Percentiles rank a stretch among this genome's conserved stretches.
phyloP scores from a whole-genome alignment of 2,888 invertebrate genomes.

The Disparrhopalites patrizii region DNA sequence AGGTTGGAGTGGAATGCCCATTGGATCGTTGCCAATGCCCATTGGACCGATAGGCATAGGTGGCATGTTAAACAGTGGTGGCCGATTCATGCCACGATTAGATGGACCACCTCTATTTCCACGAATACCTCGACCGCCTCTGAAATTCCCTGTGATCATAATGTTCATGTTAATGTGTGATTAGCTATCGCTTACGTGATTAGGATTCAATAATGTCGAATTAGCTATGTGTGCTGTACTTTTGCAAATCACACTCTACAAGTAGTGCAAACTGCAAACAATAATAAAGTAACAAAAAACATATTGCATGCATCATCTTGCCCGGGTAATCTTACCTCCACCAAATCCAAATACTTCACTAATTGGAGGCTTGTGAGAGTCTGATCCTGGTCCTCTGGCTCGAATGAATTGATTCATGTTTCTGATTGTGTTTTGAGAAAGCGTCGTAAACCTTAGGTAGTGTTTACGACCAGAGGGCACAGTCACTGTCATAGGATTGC shows the following conservation, averaged over 20 bases:
- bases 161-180: no score
- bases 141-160: constrained; percentile 13
- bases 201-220: neutral
- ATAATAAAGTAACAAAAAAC: neutral
- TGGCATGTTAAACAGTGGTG: constrained; percentile 8
- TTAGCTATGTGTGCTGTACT: neutral
- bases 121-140: constrained; percentile 18
- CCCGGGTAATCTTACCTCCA: neutral
- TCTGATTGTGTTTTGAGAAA: constrained; percentile 69
- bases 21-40: neutral
- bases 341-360: neutral
- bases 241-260: no score
- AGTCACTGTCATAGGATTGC: constrained; percentile 72
- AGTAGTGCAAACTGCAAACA: no score
- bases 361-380: no score
- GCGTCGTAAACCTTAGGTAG: constrained; percentile 70
- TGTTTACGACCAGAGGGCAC: constrained; percentile 67
- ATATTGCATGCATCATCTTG: constrained; percentile 21
- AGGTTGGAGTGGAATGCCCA: neutral
- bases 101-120: constrained; percentile 10
- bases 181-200: no score
- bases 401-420: constrained; percentile 53
- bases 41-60: neutral
- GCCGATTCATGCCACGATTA: neutral
- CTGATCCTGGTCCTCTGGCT: neutral